Conservation (phyloP, 2,888 invertebrate genomes). For the Leucoma salicis region DNA sequence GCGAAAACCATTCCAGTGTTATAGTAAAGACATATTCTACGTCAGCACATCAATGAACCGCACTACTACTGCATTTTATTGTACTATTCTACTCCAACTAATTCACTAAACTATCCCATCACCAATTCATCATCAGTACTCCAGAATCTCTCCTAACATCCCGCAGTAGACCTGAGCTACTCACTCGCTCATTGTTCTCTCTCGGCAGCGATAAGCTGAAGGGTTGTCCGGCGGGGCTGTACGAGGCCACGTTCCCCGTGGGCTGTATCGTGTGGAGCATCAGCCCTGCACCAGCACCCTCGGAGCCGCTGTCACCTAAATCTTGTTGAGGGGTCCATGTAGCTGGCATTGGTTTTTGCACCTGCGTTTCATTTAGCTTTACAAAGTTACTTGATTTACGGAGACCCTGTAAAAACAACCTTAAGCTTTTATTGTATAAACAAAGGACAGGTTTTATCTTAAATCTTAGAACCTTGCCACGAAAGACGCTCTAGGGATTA, state of each 20-base stretch:
- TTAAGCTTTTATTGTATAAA: too few species aligned
- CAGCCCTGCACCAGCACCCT: slow-evolving; percentile 53
- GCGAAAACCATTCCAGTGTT: too few species aligned
- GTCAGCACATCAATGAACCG: too few species aligned
- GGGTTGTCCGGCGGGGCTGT: slow-evolving; percentile 81
- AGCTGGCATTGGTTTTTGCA: slow-evolving; percentile 41
- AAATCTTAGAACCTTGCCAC: too few species aligned
- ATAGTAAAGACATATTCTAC: too few species aligned
- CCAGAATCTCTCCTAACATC: slow-evolving; percentile 51
- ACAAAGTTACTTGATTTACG: background rate
- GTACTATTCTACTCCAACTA: background rate
- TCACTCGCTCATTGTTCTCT: slow-evolving; percentile 77
- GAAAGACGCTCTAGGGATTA: too few species aligned
- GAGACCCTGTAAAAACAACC: too few species aligned
- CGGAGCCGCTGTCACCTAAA: slow-evolving; percentile 85
- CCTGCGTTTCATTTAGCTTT: slow-evolving; percentile 23
- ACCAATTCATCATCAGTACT: slow-evolving; percentile 11
- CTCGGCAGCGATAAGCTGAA: slow-evolving; percentile 90
- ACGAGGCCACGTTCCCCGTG: slow-evolving; percentile 46
- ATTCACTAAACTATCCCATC: slow-evolving; percentile 7
- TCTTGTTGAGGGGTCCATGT: slow-evolving; percentile 94
- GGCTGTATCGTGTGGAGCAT: slow-evolving; percentile 15
- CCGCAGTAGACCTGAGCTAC: slow-evolving; percentile 44
- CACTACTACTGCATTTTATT: too few species aligned
- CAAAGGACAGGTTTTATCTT: too few species aligned